These are phyloP conservation scores for Dioctria rufipes DNA, from an alignment of 2,888 invertebrate genomes.

Conservation along the genomic window DNA sequence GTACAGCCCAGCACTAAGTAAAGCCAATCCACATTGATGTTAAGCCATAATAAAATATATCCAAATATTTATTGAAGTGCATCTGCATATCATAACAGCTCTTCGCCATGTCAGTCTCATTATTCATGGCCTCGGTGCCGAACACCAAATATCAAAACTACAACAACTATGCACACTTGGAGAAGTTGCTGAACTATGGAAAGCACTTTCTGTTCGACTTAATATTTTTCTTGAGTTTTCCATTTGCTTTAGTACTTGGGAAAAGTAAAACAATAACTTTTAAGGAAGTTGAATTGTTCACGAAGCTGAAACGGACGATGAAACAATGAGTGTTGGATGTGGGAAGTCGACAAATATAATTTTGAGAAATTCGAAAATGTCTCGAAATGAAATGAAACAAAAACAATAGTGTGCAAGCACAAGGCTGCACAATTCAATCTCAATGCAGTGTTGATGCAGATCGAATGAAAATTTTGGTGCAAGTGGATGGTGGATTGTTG, in stretches of 20 bases:
- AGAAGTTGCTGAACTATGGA: conserved; percentile 31
- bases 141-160: neutral
- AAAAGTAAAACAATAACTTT: conserved; percentile 41
- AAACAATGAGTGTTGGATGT: conserved; percentile 37
- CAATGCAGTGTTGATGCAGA: no score
- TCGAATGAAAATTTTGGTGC: no score
- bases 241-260: conserved; percentile 27
- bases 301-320: neutral
- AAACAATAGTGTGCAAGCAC: neutral
- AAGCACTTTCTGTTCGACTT: conserved; percentile 5
- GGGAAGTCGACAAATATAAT: conserved; percentile 27
- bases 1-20: no score
- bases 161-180: neutral
- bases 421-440: no score
- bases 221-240: conserved; percentile 47
- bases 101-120: conserved; percentile 13
- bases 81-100: conserved; percentile 31
- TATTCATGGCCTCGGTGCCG: neutral
- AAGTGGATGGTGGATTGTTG: no score
- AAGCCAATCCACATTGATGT: neutral
- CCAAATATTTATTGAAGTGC: neutral
- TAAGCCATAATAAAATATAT: neutral
- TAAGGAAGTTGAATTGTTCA: conserved; percentile 12
- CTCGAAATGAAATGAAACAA: conserved; percentile 9
- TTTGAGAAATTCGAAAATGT: conserved; percentile 9